Conservation (phyloP, 1,140 invertebrate genomes). For the Plectrocnemia conspersa region DNA sequence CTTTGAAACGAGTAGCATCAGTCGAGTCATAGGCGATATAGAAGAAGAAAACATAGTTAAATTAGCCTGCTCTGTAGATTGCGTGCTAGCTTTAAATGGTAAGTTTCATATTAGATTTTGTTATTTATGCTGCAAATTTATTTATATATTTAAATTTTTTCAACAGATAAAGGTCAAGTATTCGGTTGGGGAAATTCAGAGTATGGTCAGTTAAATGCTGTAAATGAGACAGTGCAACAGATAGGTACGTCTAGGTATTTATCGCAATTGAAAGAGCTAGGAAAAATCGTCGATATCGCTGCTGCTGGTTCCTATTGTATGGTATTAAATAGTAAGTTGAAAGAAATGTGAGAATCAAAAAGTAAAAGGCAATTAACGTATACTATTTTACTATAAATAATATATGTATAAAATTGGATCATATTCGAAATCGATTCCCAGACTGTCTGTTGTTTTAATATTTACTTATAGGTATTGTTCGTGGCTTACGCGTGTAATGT, state of each 20-base stretch:
- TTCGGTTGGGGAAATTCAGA: conserved; percentile 98
- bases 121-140: conserved; percentile 7
- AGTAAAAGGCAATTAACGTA: too few relatives aligned
- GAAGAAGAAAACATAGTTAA: conserved; percentile 76
- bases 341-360: too few relatives aligned
- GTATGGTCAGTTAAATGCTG: conserved; percentile 73
- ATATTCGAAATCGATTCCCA: too few relatives aligned
- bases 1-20: conserved; percentile 60
- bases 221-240: conserved; percentile 53
- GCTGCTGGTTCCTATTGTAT: conserved; percentile 84
- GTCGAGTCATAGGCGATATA: conserved; percentile 74
- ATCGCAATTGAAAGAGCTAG: conserved; percentile 57
- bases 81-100: conserved; percentile 86
- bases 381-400: too few relatives aligned
- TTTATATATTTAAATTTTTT: conserved; percentile 3
- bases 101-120: conserved; percentile 26
- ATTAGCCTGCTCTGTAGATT: conserved; percentile 76
- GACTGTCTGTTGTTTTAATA: too few relatives aligned
- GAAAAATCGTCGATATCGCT: conserved; percentile 77
- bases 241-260: conserved; percentile 67
- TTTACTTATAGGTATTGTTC: too few relatives aligned
- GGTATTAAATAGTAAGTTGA: conserved; percentile 68
- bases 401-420: too few relatives aligned
- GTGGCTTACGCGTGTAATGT: too few relatives aligned
- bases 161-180: conserved; percentile 80